Evolutionary conservation across 2,888 invertebrate genomes (phyloP).

Genomic region (Caenorhabditis panamensis): DNA sequence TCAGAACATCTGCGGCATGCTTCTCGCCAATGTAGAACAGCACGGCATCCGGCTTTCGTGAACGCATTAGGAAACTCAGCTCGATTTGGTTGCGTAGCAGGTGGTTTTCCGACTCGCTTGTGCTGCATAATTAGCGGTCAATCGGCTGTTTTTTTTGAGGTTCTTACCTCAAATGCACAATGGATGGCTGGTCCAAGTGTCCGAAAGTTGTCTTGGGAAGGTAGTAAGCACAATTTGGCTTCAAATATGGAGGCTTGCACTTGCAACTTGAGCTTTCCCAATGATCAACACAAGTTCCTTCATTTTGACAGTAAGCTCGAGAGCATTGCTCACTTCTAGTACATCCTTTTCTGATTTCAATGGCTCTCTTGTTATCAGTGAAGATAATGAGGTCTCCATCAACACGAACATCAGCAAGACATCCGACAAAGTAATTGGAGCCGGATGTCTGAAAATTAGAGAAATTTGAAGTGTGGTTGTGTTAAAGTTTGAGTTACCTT

Average conservation of each 20-base stretch:
- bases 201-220: conserved; percentile 78
- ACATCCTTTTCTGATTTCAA: conserved; percentile 69
- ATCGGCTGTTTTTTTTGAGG: background rate
- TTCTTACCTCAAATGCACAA: conserved; percentile 61
- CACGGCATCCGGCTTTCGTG: conserved; percentile 65
- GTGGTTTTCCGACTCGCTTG: conserved; percentile 64
- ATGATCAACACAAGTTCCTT: conserved; percentile 73
- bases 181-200: conserved; percentile 63
- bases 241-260: conserved; percentile 75
- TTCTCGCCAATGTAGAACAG: conserved; percentile 75
- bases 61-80: conserved; percentile 72
- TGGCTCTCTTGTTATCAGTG: conserved; percentile 57
- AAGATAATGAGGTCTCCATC: conserved; percentile 60
- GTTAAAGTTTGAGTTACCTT: no score
- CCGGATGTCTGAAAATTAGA: conserved; percentile 59
- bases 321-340: conserved; percentile 71
- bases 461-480: no score
- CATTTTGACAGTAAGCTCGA: conserved; percentile 72
- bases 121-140: conserved; percentile 40
- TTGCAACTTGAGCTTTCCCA: conserved; percentile 75
- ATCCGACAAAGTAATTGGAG: conserved; percentile 70
- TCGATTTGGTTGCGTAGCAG: conserved; percentile 70
- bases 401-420: conserved; percentile 74
- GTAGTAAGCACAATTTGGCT: conserved; percentile 71
- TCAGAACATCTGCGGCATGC: conserved; percentile 62